Conservation (phyloP, 2,113 vertebrate genomes). For the Tetraodon nigroviridis region DNA sequence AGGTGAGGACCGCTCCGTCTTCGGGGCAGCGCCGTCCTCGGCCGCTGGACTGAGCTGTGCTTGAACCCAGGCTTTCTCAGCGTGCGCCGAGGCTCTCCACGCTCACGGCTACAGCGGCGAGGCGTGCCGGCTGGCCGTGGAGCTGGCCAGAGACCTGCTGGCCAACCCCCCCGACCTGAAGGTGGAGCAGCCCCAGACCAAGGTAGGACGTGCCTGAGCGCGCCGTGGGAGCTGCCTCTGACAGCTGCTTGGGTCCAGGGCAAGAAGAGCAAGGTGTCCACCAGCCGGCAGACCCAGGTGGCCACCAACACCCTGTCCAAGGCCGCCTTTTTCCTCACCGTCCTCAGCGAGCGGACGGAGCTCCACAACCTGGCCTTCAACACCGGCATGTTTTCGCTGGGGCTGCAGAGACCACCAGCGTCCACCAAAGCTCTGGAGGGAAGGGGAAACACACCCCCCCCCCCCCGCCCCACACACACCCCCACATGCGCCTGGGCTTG, state of each 20-base stretch:
- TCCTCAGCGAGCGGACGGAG: constrained; percentile 90
- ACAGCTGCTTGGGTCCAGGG: constrained; percentile 70
- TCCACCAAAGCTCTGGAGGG: constrained; percentile 96
- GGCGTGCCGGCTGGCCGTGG: constrained; percentile 90
- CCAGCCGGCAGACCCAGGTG: constrained; percentile 92
- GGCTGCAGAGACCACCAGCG: constrained; percentile 94
- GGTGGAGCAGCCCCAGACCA: constrained; percentile 94
- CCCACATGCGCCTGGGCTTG: no score
- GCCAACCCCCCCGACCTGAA: constrained; percentile 97
- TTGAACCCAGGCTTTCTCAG: constrained; percentile 87
- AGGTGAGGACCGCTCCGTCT: constrained; percentile 69
- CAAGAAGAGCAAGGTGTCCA: constrained; percentile 98
- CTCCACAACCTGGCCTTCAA: constrained; percentile 94
- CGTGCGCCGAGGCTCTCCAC: constrained; percentile 93
- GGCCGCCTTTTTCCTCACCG: constrained; percentile 91
- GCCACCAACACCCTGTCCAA: constrained; percentile 95
- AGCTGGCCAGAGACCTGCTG: constrained; percentile 89
- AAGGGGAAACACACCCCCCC: no score
- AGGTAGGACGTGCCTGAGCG: constrained; percentile 66
- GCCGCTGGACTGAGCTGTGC: neutral
- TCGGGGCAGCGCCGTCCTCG: neutral
- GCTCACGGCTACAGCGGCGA: constrained; percentile 94
- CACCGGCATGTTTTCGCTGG: constrained; percentile 97
- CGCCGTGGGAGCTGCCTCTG: no score
- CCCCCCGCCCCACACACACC: neutral